phyloP scores from a whole-genome alignment of 2,888 invertebrate genomes.

The Drosophila leonis region DNA sequence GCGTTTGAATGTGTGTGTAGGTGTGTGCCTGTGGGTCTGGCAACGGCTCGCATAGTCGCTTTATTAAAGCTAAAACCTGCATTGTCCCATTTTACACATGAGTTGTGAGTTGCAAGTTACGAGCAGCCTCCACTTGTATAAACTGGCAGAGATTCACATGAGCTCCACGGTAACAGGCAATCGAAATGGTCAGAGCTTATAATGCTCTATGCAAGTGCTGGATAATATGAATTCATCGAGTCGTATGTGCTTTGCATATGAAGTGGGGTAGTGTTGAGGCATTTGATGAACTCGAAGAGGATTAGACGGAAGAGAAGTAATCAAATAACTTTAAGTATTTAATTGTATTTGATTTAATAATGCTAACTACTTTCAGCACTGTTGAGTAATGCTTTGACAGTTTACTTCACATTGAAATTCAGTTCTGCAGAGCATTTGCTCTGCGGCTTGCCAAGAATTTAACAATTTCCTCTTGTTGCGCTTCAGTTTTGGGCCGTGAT shows the following conservation, averaged over 20 bases:
- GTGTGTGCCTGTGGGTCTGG: conserved; percentile 14
- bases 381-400: no score
- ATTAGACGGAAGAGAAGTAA: not conserved
- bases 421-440: conserved; percentile 21
- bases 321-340: no score
- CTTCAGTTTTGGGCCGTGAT: conserved; percentile 69
- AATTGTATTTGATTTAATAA: no score
- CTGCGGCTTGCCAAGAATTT: conserved; percentile 7
- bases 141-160: conserved; percentile 59
- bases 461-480: conserved; percentile 56
- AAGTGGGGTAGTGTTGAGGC: not conserved
- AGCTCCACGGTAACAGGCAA: conserved; percentile 54
- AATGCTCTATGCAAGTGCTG: conserved; percentile 28
- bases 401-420: no score
- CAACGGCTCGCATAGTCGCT: conserved; percentile 63
- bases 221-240: conserved; percentile 1
- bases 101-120: conserved; percentile 50
- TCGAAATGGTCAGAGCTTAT: conserved; percentile 52
- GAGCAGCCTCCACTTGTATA: conserved; percentile 51
- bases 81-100: conserved; percentile 76
- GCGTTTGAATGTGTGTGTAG: conserved; percentile 16
- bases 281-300: not conserved
- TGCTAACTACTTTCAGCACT: no score
- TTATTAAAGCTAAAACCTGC: conserved; percentile 78
- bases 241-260: not conserved